phyloP scores from a whole-genome alignment of 2,797 vertebrate genomes.

The Cirrhinus molitorella region DNA sequence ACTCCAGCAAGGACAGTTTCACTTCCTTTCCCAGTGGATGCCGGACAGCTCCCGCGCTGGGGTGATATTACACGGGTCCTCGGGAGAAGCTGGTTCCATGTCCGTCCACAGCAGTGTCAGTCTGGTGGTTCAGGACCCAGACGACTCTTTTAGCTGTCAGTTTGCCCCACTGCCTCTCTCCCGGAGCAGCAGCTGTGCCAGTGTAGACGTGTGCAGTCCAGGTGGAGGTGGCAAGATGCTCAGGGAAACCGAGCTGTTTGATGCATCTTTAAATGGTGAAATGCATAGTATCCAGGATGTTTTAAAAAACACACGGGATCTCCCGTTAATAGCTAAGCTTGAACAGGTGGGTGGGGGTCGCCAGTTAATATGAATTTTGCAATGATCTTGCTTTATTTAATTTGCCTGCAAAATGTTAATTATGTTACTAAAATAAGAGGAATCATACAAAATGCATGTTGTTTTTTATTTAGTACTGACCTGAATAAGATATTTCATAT shows the following conservation, averaged over 20 bases:
- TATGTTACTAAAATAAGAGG: no score
- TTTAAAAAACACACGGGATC: conserved; percentile 62
- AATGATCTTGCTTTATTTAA: not conserved
- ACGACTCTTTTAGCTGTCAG: conserved; percentile 76
- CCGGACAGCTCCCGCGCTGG: conserved; percentile 83
- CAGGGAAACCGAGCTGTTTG: not conserved
- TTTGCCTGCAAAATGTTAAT: not conserved
- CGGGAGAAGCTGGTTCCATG: conserved; percentile 68
- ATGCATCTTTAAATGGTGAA: conserved; percentile 46
- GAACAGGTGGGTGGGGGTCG: conserved; percentile 82
- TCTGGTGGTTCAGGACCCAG: conserved; percentile 54
- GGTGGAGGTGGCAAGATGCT: conserved; percentile 32
- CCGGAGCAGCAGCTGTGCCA: conserved; percentile 78
- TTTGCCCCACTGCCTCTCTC: conserved; percentile 76
- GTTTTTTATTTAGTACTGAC: no score
- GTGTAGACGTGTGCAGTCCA: conserved; percentile 69
- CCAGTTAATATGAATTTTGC: not conserved
- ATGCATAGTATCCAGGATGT: conserved; percentile 62
- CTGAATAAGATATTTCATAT: no score
- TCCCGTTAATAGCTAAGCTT: conserved; percentile 83
- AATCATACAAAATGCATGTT: no score
- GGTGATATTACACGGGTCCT: conserved; percentile 82
- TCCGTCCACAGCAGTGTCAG: conserved; percentile 66
- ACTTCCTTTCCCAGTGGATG: conserved; percentile 85
- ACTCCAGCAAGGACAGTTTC: conserved; percentile 70